Evolutionary conservation across 2,113 vertebrate genomes (phyloP).

Genomic region (Apus apus): DNA sequence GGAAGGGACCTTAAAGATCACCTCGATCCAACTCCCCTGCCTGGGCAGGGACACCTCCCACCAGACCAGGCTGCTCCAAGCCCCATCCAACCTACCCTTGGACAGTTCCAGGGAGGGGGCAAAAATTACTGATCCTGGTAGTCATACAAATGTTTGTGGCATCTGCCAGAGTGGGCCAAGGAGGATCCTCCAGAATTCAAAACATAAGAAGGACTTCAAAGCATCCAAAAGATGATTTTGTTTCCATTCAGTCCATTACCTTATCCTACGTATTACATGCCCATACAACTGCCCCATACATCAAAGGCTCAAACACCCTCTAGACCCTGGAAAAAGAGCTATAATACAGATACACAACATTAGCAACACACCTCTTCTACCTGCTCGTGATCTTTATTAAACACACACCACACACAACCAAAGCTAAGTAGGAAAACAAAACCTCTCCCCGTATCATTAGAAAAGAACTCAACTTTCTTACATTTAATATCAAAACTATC

Average conservation of each 20-base stretch:
- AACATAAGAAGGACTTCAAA: not conserved
- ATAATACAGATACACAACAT: too few species aligned
- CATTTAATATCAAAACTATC: not conserved
- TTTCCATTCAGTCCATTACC: not conserved
- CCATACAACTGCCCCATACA: not conserved
- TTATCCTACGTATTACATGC: not conserved
- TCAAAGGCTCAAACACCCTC: not conserved
- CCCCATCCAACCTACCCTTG: too few species aligned
- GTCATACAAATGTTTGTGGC: not conserved
- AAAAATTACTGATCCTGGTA: not conserved
- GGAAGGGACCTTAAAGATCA: too few species aligned
- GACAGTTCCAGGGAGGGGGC: too few species aligned
- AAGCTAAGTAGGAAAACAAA: not conserved
- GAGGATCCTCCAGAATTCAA: not conserved
- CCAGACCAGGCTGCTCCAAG: too few species aligned
- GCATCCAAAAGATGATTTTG: not conserved
- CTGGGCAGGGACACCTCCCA: too few species aligned
- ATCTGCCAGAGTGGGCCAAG: not conserved
- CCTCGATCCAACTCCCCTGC: too few species aligned
- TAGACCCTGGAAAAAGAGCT: not conserved
- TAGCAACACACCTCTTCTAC: too few species aligned
- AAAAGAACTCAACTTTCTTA: not conserved
- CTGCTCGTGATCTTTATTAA: not conserved
- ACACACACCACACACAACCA: fast-evolving
- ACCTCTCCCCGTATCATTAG: not conserved